Conservation (phyloP, 2,113 vertebrate genomes). For the Cyprinus carpio region DNA sequence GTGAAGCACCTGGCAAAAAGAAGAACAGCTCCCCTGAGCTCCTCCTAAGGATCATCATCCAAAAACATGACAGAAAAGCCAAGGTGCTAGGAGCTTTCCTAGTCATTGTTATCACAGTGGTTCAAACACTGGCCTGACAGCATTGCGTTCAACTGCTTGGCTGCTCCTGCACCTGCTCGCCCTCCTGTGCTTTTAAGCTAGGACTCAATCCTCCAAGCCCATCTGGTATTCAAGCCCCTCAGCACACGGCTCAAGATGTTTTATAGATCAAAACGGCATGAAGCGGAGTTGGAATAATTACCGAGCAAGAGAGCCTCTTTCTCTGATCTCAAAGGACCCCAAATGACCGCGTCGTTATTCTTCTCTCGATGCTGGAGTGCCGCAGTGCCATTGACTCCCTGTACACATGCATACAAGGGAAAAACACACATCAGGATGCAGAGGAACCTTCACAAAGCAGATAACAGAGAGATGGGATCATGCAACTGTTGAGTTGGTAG, state of each 20-base stretch:
- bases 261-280: conserved; percentile 39
- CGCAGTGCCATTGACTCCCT: conserved; percentile 84
- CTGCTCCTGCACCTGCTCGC: conserved; percentile 8
- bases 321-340: conserved; percentile 80
- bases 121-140: neutral
- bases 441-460: neutral
- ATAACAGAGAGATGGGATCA: conserved; percentile 9
- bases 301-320: conserved; percentile 89
- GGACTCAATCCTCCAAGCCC: neutral
- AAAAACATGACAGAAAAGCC: conserved; percentile 46
- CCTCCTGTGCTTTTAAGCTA: neutral
- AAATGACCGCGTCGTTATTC: conserved; percentile 75
- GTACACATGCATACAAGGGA: conserved; percentile 58
- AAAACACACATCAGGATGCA: conserved; percentile 19
- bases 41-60: conserved; percentile 37
- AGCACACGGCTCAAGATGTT: conserved; percentile 24
- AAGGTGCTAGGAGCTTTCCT: neutral
- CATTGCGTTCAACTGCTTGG: conserved; percentile 2
- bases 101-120: neutral
- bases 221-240: conserved; percentile 23
- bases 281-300: conserved; percentile 67
- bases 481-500: conserved; percentile 13
- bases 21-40: conserved; percentile 43
- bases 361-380: conserved; percentile 80
- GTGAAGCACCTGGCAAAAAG: conserved; percentile 30